Base-by-base conservation (phyloP, 2,888 invertebrate species). In the Myopa testacea region DNA sequence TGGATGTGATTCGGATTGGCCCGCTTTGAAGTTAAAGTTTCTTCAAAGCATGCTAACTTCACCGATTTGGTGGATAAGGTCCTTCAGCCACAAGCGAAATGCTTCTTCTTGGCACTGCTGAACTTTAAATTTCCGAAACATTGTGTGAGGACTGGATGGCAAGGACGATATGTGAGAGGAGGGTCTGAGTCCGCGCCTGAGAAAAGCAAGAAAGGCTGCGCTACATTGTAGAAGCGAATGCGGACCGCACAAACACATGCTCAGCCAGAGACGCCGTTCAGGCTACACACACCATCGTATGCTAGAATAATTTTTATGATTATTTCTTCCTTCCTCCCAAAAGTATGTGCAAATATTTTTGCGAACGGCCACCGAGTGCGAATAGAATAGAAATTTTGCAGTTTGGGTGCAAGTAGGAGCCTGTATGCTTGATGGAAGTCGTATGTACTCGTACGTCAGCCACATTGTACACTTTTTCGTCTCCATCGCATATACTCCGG, bases 251-350 rank as follows among this genome's bases (percentile, higher is more conserved):
- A 45, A 45, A 45, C 45, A 45, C 45, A 45, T 45, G 10, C 10
- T 45, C 45, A 45, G 45, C 45, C 6, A 10, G 45, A 45, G 45
- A 45, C 4, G 6, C 45, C 45, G 3, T 45, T 63, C 37, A 38
- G 16, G 10, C 40, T 38, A 38, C 67, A 37, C 3, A 38, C 67
- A 40, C 75, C 55, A 69, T 76, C 70, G 72, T 65, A 76, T 78
- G 80, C 79, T 84, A 83, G 84, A 87, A 85, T 86, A 86, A 87
- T 87, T 86, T 87, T 86, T 87, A 87, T 87, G 87, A 86, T 87
- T 86, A 87, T 87, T 87, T 85, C 85, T 86, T 86, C 87, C 86
- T 86, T 87, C 87, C 86, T 84, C 77, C 81, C 82, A 79, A 82
- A 82, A 83, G 84, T 84, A 81, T 83, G 81, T 81, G 82, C 77